Base-by-base conservation (phyloP, 2,888 invertebrate species). In the Cacoxenus indagator region DNA sequence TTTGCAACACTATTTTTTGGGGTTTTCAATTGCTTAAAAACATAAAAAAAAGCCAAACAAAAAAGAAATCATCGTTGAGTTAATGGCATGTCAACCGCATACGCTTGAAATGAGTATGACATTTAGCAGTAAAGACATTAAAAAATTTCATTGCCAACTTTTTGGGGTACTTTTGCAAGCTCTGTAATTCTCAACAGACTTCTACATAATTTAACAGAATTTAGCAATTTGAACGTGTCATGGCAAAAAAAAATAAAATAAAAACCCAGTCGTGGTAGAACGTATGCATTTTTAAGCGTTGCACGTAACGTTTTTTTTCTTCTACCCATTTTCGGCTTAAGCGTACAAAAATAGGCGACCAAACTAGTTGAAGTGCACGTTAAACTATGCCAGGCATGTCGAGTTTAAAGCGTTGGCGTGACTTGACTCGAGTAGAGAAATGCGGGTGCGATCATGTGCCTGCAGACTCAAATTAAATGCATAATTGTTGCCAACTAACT, bases 271-370 rank as follows among this genome's bases (percentile, higher is more conserved):
- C n/a, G n/a, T n/a, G n/a, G n/a, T n/a, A 48, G 48, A 8, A 37
- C 51, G 51, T 51, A 22, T 43, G 31, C 51, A 26, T 67, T 72
- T 68, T 43, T 48, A 5, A 45, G 61, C 64, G 8, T 22, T 43
- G 55, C 46, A 31, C 31, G n/a, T 17, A 61, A 27, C 26, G n/a
- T 24, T 64, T 55, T 66, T 62, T 19, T 66, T 67, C 64, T 64
- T 54, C 4, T 64, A 4, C 6, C 51, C 51, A 43, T 59, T 19
- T 57, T 26, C 6, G 65, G 61, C 69, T 70, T 70, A 73, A 74
- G 66, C 61, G 71, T 78, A 78, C 76, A 74, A 75, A 76, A 78
- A 79, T 78, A 71, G 69, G 64, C 67, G 68, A 59, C 64, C 57
- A 22, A 51, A 6, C n/a, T 6, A 61, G 24, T 61, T 37, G 19